These are phyloP conservation scores for Mus musculus DNA, from an alignment of 2,113 vertebrate species.

Conservation along the genomic window GRCm39 chr14:119294501-119295000, in stretches of 20 bases:
- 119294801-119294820: background rate
- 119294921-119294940: background rate
- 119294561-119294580: background rate
- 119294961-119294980: conserved; percentile 90
- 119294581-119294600: too few relatives aligned
- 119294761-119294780: background rate
- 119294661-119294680: background rate
- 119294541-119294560: background rate
- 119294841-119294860: background rate
- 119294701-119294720: conserved; percentile 47
- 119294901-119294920: conserved; percentile 19
- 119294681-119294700: background rate
- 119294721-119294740: background rate
- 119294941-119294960: conserved; percentile 20
- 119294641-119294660: background rate
- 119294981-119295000: conserved; percentile 92
- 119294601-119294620: background rate
- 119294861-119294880: background rate
- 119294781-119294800: conserved; percentile 2
- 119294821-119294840: background rate
- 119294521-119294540: background rate
- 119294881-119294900: conserved; percentile 7
- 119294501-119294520: background rate
- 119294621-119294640: background rate
- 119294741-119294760: background rate